Evolutionary conservation across 2,113 vertebrate genomes (phyloP).

Genomic region (Mobula birostris): DNA sequence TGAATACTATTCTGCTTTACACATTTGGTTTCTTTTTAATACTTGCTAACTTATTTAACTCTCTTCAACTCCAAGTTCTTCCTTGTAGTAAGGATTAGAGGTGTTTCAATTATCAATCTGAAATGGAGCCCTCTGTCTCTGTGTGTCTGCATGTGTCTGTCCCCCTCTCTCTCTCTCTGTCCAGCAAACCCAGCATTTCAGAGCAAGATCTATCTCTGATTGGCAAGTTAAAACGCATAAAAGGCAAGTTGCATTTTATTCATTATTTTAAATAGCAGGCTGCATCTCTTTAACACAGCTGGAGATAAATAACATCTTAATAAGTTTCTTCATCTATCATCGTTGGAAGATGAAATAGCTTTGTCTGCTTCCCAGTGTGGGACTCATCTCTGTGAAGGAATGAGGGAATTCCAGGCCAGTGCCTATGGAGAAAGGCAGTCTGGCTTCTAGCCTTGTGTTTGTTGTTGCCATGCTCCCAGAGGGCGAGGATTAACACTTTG

Average conservation of each 20-base stretch:
- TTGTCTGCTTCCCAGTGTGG: slow-evolving; percentile 34
- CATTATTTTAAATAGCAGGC: neutral
- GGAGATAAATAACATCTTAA: slow-evolving; percentile 36
- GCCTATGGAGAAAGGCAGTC: slow-evolving; percentile 28
- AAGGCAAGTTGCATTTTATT: slow-evolving; percentile 29
- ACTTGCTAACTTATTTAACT: neutral
- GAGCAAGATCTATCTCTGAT: neutral
- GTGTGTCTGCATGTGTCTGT: neutral
- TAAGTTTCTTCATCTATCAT: slow-evolving; percentile 26
- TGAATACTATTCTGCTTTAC: neutral
- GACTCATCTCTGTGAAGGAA: slow-evolving; percentile 25
- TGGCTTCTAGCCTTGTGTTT: slow-evolving; percentile 26
- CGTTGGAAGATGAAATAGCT: slow-evolving; percentile 12
- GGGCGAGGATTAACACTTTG: slow-evolving; percentile 25
- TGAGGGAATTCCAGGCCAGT: slow-evolving; percentile 29
- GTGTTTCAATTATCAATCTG: neutral
- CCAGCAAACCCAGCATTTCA: neutral
- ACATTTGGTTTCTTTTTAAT: neutral
- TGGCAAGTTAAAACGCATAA: slow-evolving; percentile 19
- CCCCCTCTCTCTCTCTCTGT: neutral
- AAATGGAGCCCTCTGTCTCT: neutral
- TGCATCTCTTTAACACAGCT: slow-evolving; percentile 32
- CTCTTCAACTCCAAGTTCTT: neutral
- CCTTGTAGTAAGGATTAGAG: neutral
- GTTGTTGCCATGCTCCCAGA: slow-evolving; percentile 28